Evolutionary conservation across 1,140 invertebrate species (phyloP).

Genomic region (Sesamia nonagrioides): DNA sequence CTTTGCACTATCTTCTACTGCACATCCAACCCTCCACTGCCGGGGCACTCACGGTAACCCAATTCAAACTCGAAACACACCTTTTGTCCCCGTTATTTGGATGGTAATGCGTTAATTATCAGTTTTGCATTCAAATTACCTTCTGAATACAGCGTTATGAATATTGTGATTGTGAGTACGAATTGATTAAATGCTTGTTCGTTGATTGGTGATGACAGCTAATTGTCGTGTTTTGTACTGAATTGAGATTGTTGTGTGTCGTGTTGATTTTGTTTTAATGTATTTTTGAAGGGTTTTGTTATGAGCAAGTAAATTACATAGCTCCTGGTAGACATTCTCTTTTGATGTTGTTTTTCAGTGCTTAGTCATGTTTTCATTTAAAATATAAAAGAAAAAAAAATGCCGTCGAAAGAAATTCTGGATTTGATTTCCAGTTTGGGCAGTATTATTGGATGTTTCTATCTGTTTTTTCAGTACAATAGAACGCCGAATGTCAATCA

Average conservation of each 20-base stretch:
- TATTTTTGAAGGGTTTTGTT: conserved; percentile 6
- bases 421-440: no score
- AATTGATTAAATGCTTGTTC: conserved; percentile 69
- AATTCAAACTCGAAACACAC: conserved; percentile 62
- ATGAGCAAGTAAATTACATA: background rate
- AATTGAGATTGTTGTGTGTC: conserved; percentile 33
- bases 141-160: conserved; percentile 70
- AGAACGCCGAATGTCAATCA: no score
- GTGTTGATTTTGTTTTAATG: conserved; percentile 27
- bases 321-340: background rate
- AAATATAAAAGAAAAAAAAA: no score
- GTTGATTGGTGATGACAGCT: conserved; percentile 54
- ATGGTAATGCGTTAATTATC: conserved; percentile 84
- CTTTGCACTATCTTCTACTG: conserved; percentile 53
- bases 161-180: conserved; percentile 73
- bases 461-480: no score
- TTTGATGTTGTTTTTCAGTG: no score
- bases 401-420: no score
- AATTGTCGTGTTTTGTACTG: conserved; percentile 54
- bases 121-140: conserved; percentile 80
- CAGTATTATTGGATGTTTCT: no score
- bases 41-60: conserved; percentile 64
- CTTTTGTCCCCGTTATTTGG: conserved; percentile 82
- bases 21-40: conserved; percentile 40
- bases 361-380: no score